Evolutionary conservation across 2,888 invertebrate genomes (phyloP), one percentile per base, ranked within the genome.

Genomic region (Seladonia tumulorum): DNA sequence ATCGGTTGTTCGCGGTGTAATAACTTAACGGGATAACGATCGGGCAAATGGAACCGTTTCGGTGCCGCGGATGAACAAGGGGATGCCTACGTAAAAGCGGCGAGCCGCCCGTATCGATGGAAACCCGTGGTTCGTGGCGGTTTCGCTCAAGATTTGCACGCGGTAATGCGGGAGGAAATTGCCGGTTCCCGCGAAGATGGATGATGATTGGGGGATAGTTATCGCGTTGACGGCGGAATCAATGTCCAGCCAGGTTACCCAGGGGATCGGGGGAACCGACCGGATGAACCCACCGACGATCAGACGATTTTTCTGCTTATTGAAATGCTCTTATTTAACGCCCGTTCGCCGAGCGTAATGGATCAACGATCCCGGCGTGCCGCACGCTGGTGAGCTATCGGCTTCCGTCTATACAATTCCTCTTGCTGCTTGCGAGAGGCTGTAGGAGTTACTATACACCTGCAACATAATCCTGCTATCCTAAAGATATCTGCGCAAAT

Each of bases 21-120:
- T 74, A 71, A 72, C 75, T 76, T 76, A 70, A 82, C 71, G 80
- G 53, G 49, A 70, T 70, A 68, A 80, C 70, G 76, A 76, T 60
- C 70, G 70, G 42, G 39, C 70, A 42, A 70, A 70, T 42, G 70
- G 70, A 70, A 42, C 70, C 39, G 70, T 70, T 70, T 70, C 42
- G 68, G 68, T 35, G 68, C 68, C 22, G 70, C 39, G 70, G 70
- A 68, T 35, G 68, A 68, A 68, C 68, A 12, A 22, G 66, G n/a
- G 42, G 70, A 70, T n/a, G 22, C 42, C 63, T 63, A 12, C 42
- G 42, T n/a, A n/a, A 70, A 42, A 42, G 39, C n/a, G 22, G 35
- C 10, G 22, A 35, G 18, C 35, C 39, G 18, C n/a, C 12, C n/a
- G 70, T 70, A 42, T 70, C 42, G 70, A 70, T 70, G 66, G 66